phyloP scores from a whole-genome alignment of 2,113 vertebrate species.

The Hippocampus guttulatus region DNA sequence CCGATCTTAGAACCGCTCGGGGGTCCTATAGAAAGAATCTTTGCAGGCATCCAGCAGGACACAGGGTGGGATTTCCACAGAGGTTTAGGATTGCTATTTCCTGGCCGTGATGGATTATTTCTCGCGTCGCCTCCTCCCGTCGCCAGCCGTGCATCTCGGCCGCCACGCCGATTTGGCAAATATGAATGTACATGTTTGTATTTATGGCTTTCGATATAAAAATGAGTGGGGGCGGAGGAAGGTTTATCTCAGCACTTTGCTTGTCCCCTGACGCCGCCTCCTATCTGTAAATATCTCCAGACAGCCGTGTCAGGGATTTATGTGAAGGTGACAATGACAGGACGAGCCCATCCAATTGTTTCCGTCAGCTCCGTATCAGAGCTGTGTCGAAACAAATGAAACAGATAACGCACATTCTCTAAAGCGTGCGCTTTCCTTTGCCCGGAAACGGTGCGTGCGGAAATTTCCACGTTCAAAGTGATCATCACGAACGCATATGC shows the following conservation, averaged over 20 bases:
- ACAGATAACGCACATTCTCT: slow-evolving; percentile 14
- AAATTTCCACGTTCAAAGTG: background rate
- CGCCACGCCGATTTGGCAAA: slow-evolving; percentile 57
- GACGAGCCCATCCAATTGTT: slow-evolving; percentile 42
- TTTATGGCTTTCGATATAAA: slow-evolving; percentile 62
- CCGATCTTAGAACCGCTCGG: slow-evolving; percentile 59
- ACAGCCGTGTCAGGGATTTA: slow-evolving; percentile 67
- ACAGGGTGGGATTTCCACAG: slow-evolving; percentile 50
- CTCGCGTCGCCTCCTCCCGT: slow-evolving; percentile 50
- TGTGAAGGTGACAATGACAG: slow-evolving; percentile 59
- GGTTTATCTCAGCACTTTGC: slow-evolving; percentile 70
- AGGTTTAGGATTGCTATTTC: slow-evolving; percentile 64
- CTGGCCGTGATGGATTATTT: slow-evolving; percentile 74
- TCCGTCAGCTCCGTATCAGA: slow-evolving; percentile 37
- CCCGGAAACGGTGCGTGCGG: background rate
- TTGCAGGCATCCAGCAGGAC: slow-evolving; percentile 44
- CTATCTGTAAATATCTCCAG: slow-evolving; percentile 63
- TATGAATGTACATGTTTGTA: slow-evolving; percentile 68
- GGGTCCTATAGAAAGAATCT: slow-evolving; percentile 54
- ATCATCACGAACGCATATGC: background rate
- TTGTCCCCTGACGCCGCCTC: slow-evolving; percentile 48
- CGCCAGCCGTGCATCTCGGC: slow-evolving; percentile 66
- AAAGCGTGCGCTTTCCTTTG: slow-evolving; percentile 5
- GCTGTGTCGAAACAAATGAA: slow-evolving; percentile 29
- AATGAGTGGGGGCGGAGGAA: slow-evolving; percentile 32